phyloP scores from a whole-genome alignment of 2,113 vertebrate genomes.

The Nyctereutes procyonoides region DNA sequence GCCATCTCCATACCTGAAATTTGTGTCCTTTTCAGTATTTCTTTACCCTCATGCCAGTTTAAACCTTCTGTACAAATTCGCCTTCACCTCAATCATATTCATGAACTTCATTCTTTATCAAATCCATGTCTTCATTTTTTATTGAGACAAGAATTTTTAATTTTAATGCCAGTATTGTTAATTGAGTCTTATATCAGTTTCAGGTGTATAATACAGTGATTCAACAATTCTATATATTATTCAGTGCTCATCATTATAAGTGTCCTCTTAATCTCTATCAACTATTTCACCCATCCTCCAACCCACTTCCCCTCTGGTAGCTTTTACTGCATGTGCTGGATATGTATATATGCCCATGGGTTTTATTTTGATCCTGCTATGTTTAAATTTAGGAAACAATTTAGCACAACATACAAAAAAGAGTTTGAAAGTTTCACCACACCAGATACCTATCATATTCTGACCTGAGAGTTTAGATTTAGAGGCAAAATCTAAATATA shows the following conservation, averaged over 20 bases:
- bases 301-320: background rate
- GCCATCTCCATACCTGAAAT: background rate
- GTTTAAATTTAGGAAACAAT: slow-evolving; percentile 14
- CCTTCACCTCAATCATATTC: background rate
- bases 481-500: background rate
- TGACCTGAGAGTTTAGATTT: background rate
- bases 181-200: background rate
- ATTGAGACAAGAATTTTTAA: background rate
- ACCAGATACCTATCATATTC: background rate
- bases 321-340: background rate
- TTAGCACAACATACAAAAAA: background rate
- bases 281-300: background rate
- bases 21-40: slow-evolving; percentile 1
- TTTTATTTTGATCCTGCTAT: slow-evolving; percentile 21
- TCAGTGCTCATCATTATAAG: background rate
- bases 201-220: background rate
- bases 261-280: background rate
- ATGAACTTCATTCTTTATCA: background rate
- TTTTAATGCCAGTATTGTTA: background rate
- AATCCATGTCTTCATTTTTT: background rate
- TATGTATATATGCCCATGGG: background rate
- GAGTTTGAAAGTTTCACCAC: background rate
- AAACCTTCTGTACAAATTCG: background rate
- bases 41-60: background rate
- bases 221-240: background rate